phyloP scores from a whole-genome alignment of 92 coral and sea anemone species.

The Phenganax stokvisi region DNA sequence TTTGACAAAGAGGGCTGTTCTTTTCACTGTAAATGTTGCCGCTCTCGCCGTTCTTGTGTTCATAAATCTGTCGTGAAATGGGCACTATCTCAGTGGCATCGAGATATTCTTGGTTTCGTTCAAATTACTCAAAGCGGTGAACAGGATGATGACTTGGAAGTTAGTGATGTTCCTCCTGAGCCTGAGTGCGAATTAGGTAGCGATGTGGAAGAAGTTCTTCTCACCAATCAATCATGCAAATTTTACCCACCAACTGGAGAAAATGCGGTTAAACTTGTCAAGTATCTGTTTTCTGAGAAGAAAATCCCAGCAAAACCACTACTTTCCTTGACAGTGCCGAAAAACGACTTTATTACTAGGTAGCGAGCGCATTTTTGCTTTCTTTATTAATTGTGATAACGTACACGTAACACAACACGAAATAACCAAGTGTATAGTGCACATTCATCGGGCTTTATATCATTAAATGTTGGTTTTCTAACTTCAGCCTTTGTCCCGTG shows the following conservation, averaged over 20 bases:
- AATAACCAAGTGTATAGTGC: neutral
- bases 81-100: constrained; percentile 3
- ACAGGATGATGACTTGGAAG: too few relatives aligned
- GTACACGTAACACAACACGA: neutral
- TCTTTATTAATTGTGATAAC: neutral
- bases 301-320: constrained; percentile 39
- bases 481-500: constrained; percentile 21
- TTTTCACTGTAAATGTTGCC: constrained; percentile 47
- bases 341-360: constrained; percentile 27
- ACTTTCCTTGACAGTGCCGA: constrained; percentile 25
- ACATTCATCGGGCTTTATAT: neutral
- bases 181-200: too few relatives aligned
- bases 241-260: constrained; percentile 39
- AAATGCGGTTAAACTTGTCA: constrained; percentile 30
- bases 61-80: constrained; percentile 48
- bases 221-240: neutral
- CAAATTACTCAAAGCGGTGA: too few relatives aligned
- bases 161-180: too few relatives aligned
- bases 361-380: neutral
- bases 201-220: too few relatives aligned
- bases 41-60: constrained; percentile 47
- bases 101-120: too few relatives aligned
- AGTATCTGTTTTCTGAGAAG: constrained; percentile 34
- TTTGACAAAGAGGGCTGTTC: constrained; percentile 31
- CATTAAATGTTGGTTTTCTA: neutral